Conservation (phyloP, 2,797 vertebrate genomes). For the Falco rusticolus region DNA sequence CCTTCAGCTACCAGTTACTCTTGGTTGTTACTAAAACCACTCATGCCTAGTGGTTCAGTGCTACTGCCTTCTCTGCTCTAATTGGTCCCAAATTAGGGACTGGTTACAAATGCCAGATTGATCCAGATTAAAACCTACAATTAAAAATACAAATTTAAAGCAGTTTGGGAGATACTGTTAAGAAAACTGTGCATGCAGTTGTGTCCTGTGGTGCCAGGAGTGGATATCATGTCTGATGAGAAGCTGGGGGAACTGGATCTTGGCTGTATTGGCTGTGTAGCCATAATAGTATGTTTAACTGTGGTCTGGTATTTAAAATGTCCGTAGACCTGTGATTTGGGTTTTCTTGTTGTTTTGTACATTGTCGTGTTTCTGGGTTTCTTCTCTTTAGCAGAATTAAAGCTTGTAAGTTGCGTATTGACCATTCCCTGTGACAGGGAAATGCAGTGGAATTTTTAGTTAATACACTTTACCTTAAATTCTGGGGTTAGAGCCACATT, state of each 20-base stretch:
- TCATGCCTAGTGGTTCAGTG: not conserved
- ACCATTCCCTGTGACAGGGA: not conserved
- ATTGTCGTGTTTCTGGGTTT: not conserved
- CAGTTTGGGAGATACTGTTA: not conserved
- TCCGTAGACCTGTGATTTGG: not conserved
- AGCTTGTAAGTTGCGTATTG: not conserved
- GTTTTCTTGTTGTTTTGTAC: not conserved
- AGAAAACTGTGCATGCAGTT: not conserved
- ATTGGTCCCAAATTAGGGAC: not conserved
- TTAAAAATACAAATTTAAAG: not conserved
- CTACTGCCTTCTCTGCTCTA: not conserved
- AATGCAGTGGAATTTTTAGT: not conserved
- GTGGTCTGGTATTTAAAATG: not conserved
- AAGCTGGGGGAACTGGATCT: not conserved
- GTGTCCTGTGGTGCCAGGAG: not conserved
- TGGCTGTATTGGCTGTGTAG: not conserved
- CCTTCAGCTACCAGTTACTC: not conserved
- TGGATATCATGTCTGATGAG: not conserved
- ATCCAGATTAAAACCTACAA: not conserved
- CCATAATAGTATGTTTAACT: not conserved
- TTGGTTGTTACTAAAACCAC: not conserved
- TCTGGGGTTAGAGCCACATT: not conserved
- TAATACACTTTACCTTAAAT: not conserved
- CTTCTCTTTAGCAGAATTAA: not conserved
- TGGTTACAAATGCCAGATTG: not conserved